Evolutionary conservation across 2,888 invertebrate species (phyloP), one percentile per base, ranked within the genome.

Genomic region (Ceraclea dissimilis): DNA sequence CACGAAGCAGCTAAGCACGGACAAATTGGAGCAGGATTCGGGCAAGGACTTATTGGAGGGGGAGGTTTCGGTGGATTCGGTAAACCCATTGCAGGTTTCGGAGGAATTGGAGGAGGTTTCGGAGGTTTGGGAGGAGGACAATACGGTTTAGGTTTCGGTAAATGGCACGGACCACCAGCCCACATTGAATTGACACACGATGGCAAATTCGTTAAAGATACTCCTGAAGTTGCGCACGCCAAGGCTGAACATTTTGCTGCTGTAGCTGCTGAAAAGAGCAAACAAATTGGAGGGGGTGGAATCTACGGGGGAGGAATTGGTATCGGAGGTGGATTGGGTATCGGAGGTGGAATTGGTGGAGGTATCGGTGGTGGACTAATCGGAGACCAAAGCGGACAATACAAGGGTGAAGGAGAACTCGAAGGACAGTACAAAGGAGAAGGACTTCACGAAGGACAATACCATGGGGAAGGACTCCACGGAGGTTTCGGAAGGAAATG

Each of bases 341-440:
- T 52, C 2, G 46, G 50, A 16, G 59, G 54, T 19, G 26, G 33
- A 17, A 39, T 39, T 13, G 16, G 39, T 13, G 39, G 13, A 4
- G 52, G 46, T n/a, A 55, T 52, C 2, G 46, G 50, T 13, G 59
- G 54, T 19, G 26, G 33, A 17, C 22, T 22, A 34, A 16, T 39
- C 4, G 58, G 39, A 20, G 43, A 58, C 10, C 49, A 54, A 6
- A 56, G 49, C n/a, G 60, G 59, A 51, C 51, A 61, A 46, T 60
- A 61, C 47, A 55, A 47, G 8, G 57, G 58, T 34, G 61, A 61
- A 51, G 60, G 61, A 2, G 56, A 60, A 50, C 51, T 53, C 13
- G 52, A 55, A 18, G 57, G 61, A 16, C 57, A 60, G 47, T 59
- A 61, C 52, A 55, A 47, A 39, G 59, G 60, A 10, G 61, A 61